These are phyloP conservation scores for Herpetotheres cachinnans DNA, from an alignment of 2,113 vertebrate genomes.

Conservation along the genomic window DNA sequence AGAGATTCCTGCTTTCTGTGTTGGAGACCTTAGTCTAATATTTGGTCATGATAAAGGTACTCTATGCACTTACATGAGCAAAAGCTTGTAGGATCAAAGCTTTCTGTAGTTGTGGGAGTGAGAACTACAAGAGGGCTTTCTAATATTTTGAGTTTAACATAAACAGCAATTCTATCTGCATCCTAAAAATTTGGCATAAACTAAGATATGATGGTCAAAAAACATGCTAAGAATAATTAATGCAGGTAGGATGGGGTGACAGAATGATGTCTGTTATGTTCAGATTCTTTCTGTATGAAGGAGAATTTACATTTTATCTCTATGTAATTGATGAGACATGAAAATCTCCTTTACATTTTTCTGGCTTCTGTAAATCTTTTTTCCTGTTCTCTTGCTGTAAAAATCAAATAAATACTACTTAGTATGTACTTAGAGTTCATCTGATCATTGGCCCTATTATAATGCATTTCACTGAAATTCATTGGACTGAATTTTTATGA, in stretches of 20 bases:
- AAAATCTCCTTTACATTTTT: background rate
- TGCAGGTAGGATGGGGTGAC: background rate
- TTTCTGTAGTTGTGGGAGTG: background rate
- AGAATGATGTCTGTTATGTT: background rate
- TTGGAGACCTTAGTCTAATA: background rate
- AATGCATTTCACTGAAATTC: background rate
- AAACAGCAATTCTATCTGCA: background rate
- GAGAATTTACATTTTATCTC: background rate
- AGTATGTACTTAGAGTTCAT: background rate
- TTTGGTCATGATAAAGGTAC: background rate
- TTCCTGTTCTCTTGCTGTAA: background rate
- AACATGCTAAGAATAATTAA: background rate
- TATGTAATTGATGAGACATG: background rate
- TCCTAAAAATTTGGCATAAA: background rate
- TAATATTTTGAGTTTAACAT: background rate
- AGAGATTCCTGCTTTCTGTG: background rate
- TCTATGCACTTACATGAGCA: background rate
- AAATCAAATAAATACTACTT: slow-evolving; percentile 27
- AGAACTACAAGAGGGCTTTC: background rate
- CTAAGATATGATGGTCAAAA: background rate
- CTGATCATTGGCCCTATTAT: background rate
- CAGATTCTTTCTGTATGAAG: background rate
- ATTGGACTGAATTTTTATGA: background rate
- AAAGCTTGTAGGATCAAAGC: background rate
- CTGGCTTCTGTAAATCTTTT: background rate